Percentiles rank a stretch among this genome's conserved stretches.
Conservation (phyloP, 2,888 invertebrate species). For the Boloria euphrosyne region DNA sequence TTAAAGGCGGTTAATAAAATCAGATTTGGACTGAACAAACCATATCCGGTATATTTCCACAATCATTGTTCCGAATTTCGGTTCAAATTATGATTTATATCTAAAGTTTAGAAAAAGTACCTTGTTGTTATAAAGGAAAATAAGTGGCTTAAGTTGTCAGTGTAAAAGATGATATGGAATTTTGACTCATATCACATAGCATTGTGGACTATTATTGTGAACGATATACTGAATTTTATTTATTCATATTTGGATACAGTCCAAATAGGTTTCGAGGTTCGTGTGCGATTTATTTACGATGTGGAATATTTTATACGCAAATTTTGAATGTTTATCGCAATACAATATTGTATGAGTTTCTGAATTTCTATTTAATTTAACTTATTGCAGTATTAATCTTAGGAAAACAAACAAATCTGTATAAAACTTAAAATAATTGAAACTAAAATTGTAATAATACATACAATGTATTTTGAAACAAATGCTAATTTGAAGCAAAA, state of each 20-base stretch:
- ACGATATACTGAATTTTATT: constrained; percentile 50
- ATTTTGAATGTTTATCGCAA: constrained; percentile 45
- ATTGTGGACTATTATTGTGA: constrained; percentile 32
- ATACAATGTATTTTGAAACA: too few relatives aligned
- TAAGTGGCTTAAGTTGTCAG: constrained; percentile 33
- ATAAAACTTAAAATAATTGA: too few relatives aligned
- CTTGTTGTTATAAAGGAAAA: constrained; percentile 32
- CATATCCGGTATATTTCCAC: neutral
- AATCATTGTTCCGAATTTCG: constrained; percentile 20
- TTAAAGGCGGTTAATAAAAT: too few relatives aligned
- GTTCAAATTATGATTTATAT: constrained; percentile 28
- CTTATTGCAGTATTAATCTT: too few relatives aligned
- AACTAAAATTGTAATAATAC: too few relatives aligned
- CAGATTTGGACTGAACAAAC: neutral
- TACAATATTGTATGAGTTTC: neutral
- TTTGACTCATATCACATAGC: constrained; percentile 23
- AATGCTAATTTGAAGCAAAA: too few relatives aligned
- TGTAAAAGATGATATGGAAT: constrained; percentile 22
- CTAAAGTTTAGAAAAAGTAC: constrained; percentile 27
- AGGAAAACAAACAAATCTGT: too few relatives aligned
- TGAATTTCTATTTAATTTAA: constrained; percentile 2
- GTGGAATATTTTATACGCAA: constrained; percentile 59
- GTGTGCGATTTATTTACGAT: constrained; percentile 60
- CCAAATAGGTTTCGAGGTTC: constrained; percentile 65
- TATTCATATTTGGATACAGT: constrained; percentile 67